Conservation (phyloP, 2,888 invertebrate species). For the Cephus runcator region DNA sequence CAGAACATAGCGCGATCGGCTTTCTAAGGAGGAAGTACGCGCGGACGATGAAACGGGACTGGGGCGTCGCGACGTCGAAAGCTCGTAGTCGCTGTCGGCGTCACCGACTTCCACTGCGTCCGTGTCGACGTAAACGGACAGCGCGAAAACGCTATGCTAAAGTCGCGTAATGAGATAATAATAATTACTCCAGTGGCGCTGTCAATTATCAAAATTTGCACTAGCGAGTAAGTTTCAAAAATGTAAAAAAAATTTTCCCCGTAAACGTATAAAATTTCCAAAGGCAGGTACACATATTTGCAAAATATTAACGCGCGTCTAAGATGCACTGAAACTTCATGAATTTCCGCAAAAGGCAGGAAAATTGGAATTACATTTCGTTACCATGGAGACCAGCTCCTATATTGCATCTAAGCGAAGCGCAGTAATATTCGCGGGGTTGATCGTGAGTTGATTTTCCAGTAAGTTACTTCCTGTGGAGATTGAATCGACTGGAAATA, state of each 20-base stretch:
- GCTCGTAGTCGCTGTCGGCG: slow-evolving; percentile 38
- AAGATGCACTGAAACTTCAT: background rate
- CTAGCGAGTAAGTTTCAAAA: background rate
- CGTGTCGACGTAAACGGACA: slow-evolving; percentile 40
- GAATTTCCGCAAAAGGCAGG: background rate
- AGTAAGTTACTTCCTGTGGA: background rate
- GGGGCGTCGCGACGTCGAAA: slow-evolving; percentile 57
- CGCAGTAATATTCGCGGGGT: background rate
- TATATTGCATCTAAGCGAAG: background rate
- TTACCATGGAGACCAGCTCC: background rate
- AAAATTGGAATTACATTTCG: background rate
- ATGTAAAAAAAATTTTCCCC: background rate
- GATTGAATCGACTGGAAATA: background rate
- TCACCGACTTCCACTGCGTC: slow-evolving; percentile 38
- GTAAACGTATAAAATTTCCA: background rate
- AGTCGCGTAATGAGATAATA: background rate
- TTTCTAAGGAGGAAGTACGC: slow-evolving; percentile 25
- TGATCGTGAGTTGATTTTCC: background rate
- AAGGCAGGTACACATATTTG: background rate
- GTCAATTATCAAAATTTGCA: background rate
- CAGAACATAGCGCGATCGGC: slow-evolving; percentile 26
- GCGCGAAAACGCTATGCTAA: slow-evolving; percentile 16
- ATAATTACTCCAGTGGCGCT: background rate
- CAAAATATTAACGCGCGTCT: background rate
- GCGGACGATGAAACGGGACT: slow-evolving; percentile 48